Evolutionary conservation across 2,888 invertebrate species (phyloP).

Genomic region (Glyphotaelius pellucidus): DNA sequence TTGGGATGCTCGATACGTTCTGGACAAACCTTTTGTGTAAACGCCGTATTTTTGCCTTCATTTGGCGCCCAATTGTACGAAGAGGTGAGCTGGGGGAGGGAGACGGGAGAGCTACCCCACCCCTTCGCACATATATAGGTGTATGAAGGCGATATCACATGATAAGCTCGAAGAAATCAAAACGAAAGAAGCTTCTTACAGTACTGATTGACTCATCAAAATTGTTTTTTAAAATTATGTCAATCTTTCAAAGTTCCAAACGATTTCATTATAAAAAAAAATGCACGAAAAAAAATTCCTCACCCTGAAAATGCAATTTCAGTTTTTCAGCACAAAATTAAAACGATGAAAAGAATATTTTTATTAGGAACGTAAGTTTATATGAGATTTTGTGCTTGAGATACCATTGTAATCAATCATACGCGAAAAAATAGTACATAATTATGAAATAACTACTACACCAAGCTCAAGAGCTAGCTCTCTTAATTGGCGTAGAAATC

Average conservation of each 20-base stretch:
- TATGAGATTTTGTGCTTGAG: not conserved
- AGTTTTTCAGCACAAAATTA: not conserved
- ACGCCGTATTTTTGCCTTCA: constrained; percentile 61
- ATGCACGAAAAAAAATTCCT: not conserved
- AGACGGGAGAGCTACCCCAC: not conserved
- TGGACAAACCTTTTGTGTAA: constrained; percentile 50
- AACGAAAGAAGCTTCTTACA: not conserved
- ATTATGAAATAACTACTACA: too few relatives aligned
- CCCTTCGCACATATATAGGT: constrained; percentile 42
- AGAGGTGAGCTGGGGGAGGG: constrained; percentile 30
- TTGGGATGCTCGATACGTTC: constrained; percentile 11
- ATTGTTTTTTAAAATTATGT: too few relatives aligned
- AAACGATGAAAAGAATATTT: too few relatives aligned
- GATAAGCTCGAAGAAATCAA: not conserved
- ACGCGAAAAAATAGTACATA: too few relatives aligned
- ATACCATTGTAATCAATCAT: too few relatives aligned
- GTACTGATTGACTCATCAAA: not conserved
- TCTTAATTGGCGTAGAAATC: too few relatives aligned
- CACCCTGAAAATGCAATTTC: not conserved
- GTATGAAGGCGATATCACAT: constrained; percentile 22
- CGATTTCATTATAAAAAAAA: not conserved
- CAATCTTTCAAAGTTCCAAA: not conserved
- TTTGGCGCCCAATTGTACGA: constrained; percentile 62
- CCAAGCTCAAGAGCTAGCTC: too few relatives aligned
- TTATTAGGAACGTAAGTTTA: too few relatives aligned